Evolutionary conservation across 1,140 invertebrate species (phyloP).

Genomic region (Temnothorax longispinosus): DNA sequence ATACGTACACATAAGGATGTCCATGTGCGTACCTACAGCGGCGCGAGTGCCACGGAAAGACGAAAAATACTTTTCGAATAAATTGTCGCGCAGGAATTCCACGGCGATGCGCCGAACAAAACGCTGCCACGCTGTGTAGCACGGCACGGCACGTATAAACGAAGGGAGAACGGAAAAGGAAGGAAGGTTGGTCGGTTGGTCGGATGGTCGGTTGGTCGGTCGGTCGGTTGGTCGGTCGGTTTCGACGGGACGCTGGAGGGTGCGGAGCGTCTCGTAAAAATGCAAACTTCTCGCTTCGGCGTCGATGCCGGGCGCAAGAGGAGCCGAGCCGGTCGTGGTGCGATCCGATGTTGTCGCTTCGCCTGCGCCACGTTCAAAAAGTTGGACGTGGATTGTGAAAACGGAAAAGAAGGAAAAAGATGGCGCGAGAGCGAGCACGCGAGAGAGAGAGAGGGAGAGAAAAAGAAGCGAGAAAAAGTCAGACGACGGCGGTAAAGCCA

Average conservation of each 20-base stretch:
- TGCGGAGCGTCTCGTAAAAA: constrained; percentile 75
- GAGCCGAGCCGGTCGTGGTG: constrained; percentile 36
- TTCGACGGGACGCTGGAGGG: constrained; percentile 4
- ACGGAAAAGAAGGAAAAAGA: constrained; percentile 18
- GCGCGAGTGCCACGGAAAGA: constrained; percentile 16
- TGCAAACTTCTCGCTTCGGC: constrained; percentile 75
- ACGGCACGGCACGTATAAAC: constrained; percentile 14
- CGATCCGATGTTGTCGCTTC: constrained; percentile 64
- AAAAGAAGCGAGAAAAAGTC: constrained; percentile 20
- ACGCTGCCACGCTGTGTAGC: constrained; percentile 50
- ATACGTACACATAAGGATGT: not conserved
- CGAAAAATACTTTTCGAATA: constrained; percentile 79
- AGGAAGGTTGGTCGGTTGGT: constrained; percentile 3
- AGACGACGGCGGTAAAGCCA: constrained; percentile 24
- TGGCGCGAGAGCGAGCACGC: not conserved
- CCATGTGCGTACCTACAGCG: not conserved
- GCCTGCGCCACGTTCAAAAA: constrained; percentile 50
- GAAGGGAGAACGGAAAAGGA: constrained; percentile 6
- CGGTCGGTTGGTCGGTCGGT: constrained; percentile 32
- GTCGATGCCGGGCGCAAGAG: constrained; percentile 67
- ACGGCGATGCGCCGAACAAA: constrained; percentile 72
- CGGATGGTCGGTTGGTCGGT: not conserved
- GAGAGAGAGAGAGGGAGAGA: not conserved
- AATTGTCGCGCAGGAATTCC: constrained; percentile 79
- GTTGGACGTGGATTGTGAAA: constrained; percentile 57